Percentiles rank a stretch among this genome's conserved stretches.
Evolutionary conservation across 2,797 vertebrate species (phyloP).

Genomic region (Rhyacichthys aspro): DNA sequence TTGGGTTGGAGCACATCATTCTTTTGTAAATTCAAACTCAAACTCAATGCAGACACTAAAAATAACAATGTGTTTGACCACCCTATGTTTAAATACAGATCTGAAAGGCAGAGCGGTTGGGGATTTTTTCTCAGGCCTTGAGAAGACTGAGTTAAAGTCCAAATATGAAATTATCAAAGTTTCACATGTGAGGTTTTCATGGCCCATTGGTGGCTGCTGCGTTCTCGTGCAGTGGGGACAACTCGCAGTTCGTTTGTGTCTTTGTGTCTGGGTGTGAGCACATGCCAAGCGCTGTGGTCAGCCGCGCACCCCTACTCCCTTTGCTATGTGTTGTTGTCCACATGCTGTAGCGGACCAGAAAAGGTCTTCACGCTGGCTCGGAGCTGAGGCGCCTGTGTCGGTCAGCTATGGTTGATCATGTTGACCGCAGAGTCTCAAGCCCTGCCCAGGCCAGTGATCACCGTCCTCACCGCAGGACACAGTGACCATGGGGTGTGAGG

Average conservation of each 20-base stretch:
- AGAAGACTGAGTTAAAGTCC: slow-evolving; percentile 15
- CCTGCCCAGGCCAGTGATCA: slow-evolving; percentile 28
- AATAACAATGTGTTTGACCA: slow-evolving; percentile 19
- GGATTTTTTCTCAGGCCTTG: slow-evolving; percentile 10
- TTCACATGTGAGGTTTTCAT: slow-evolving; percentile 37
- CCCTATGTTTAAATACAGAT: slow-evolving; percentile 5
- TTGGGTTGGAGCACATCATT: not conserved
- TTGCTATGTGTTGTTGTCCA: slow-evolving; percentile 43
- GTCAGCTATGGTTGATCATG: slow-evolving; percentile 63
- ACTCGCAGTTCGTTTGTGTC: slow-evolving; percentile 41
- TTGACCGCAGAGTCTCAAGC: slow-evolving; percentile 59
- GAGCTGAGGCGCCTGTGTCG: slow-evolving; percentile 74
- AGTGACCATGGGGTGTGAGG: slow-evolving; percentile 40
- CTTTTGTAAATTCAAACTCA: slow-evolving; percentile 9
- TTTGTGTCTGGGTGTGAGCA: slow-evolving; percentile 52
- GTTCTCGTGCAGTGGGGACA: slow-evolving; percentile 26
- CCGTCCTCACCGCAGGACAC: slow-evolving; percentile 28
- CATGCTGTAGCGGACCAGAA: slow-evolving; percentile 44
- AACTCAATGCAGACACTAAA: slow-evolving; percentile 14
- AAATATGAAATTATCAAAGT: slow-evolving; percentile 33
- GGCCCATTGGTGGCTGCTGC: slow-evolving; percentile 18
- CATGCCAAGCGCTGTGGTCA: slow-evolving; percentile 56
- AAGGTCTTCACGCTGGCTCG: slow-evolving; percentile 57
- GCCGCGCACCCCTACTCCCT: slow-evolving; percentile 7
- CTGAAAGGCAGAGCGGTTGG: slow-evolving; percentile 6